Conservation (phyloP, 2,888 invertebrate genomes). For the Ophion costatus region DNA sequence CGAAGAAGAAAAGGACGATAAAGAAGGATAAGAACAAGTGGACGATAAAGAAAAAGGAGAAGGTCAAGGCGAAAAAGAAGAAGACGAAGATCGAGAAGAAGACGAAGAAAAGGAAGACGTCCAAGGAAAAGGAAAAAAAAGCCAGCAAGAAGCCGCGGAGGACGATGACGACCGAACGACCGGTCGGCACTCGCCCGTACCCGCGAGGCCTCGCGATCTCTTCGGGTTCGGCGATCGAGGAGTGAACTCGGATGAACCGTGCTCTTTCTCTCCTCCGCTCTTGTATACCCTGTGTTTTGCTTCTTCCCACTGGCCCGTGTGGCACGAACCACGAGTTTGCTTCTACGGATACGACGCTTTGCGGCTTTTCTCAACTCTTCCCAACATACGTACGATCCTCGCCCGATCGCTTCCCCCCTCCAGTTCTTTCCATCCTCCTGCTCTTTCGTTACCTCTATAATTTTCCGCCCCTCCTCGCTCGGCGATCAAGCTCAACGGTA, state of each 20-base stretch:
- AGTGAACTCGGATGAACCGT: slow-evolving; percentile 82
- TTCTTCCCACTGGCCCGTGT: slow-evolving; percentile 38
- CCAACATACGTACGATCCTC: neutral
- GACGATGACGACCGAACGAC: slow-evolving; percentile 58
- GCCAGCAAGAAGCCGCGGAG: slow-evolving; percentile 28
- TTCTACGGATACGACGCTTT: slow-evolving; percentile 25
- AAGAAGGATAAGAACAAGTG: slow-evolving; percentile 51
- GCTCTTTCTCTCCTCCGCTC: slow-evolving; percentile 53
- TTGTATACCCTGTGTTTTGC: slow-evolving; percentile 35
- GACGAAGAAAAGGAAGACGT: slow-evolving; percentile 26
- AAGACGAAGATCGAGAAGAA: slow-evolving; percentile 43
- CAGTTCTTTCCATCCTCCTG: slow-evolving; percentile 17
- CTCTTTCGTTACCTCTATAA: slow-evolving; percentile 22
- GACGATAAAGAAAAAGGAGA: slow-evolving; percentile 1
- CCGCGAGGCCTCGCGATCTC: slow-evolving; percentile 60
- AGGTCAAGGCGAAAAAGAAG: slow-evolving; percentile 45
- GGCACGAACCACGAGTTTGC: slow-evolving; percentile 44
- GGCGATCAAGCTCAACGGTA: slow-evolving; percentile 10
- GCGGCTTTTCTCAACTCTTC: slow-evolving; percentile 39
- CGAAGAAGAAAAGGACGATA: neutral
- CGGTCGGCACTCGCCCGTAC: slow-evolving; percentile 60
- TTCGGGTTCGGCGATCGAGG: slow-evolving; percentile 81
- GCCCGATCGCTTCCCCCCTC: neutral
- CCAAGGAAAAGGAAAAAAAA: slow-evolving; percentile 51
- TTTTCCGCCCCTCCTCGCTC: slow-evolving; percentile 19